phyloP scores from a whole-genome alignment of 2,888 invertebrate species.

The Chrysina gloriosa region DNA sequence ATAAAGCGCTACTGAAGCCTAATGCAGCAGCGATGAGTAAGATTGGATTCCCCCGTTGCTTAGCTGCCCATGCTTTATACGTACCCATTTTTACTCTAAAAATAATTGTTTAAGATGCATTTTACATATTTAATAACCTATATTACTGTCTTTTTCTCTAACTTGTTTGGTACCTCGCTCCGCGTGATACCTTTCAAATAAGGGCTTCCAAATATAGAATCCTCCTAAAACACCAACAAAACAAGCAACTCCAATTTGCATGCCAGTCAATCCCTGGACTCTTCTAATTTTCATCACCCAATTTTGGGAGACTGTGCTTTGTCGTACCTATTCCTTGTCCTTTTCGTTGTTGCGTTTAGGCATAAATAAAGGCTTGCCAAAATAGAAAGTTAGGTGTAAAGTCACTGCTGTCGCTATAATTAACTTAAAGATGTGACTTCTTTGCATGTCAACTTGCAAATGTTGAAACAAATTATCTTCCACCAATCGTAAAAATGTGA shows the following conservation, averaged over 20 bases:
- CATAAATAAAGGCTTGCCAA: conserved; percentile 48
- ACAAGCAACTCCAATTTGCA: conserved; percentile 57
- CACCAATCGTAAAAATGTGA: background rate
- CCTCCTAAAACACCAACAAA: conserved; percentile 60
- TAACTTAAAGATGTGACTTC: conserved; percentile 43
- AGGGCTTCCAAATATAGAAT: conserved; percentile 63
- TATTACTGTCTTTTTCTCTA: conserved; percentile 23
- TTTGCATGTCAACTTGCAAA: too few species aligned
- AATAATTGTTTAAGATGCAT: background rate
- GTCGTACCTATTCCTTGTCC: conserved; percentile 21
- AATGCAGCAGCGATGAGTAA: conserved; percentile 49
- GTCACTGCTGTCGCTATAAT: conserved; percentile 50
- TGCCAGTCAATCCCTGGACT: conserved; percentile 56
- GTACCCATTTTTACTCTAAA: conserved; percentile 44
- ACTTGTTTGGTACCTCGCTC: conserved; percentile 17
- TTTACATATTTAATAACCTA: background rate
- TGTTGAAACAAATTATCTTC: background rate
- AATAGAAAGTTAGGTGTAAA: conserved; percentile 50
- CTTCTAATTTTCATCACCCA: conserved; percentile 57
- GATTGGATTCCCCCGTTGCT: conserved; percentile 52
- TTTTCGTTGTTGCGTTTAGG: conserved; percentile 35
- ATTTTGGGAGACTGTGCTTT: background rate
- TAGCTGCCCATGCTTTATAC: conserved; percentile 46
- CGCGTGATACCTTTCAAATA: conserved; percentile 50
- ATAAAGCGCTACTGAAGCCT: conserved; percentile 48